Conservation (phyloP, 2,888 invertebrate species). For the Trisateles emortualis region DNA sequence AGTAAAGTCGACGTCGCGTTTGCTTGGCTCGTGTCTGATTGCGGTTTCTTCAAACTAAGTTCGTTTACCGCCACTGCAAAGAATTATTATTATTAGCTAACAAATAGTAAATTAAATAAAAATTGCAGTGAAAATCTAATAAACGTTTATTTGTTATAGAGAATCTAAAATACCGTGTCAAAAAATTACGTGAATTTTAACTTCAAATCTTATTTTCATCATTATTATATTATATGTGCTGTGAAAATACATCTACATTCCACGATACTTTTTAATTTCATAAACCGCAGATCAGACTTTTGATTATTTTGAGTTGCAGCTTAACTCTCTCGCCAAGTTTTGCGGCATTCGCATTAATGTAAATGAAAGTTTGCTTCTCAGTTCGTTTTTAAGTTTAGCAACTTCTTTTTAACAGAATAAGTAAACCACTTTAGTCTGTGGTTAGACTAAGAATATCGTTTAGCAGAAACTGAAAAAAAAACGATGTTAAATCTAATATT, state of each 20-base stretch:
- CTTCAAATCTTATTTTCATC: too few species aligned
- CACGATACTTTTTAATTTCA: slow-evolving; percentile 13
- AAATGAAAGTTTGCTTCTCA: slow-evolving; percentile 35
- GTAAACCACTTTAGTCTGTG: slow-evolving; percentile 19
- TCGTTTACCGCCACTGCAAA: slow-evolving; percentile 80
- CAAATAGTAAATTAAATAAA: neutral
- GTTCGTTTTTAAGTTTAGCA: slow-evolving; percentile 27
- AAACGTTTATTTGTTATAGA: too few species aligned
- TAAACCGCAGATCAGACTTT: slow-evolving; percentile 18
- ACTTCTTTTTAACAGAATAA: slow-evolving; percentile 29
- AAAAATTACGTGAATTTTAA: too few species aligned
- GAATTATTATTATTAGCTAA: neutral
- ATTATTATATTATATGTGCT: too few species aligned
- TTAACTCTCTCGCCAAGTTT: slow-evolving; percentile 25
- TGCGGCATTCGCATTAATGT: slow-evolving; percentile 38
- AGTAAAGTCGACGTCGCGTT: slow-evolving; percentile 61
- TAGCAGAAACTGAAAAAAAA: neutral
- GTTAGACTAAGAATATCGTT: neutral
- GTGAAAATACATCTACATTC: too few species aligned
- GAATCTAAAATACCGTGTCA: too few species aligned
- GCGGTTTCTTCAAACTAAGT: slow-evolving; percentile 75
- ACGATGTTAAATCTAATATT: too few species aligned
- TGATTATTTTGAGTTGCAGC: slow-evolving; percentile 28
- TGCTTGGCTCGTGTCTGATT: slow-evolving; percentile 69
- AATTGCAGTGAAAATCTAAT: neutral